Evolutionary conservation across 2,888 invertebrate species (phyloP), one percentile per base, ranked within the genome.

Genomic region (Leptura quadrifasciata): DNA sequence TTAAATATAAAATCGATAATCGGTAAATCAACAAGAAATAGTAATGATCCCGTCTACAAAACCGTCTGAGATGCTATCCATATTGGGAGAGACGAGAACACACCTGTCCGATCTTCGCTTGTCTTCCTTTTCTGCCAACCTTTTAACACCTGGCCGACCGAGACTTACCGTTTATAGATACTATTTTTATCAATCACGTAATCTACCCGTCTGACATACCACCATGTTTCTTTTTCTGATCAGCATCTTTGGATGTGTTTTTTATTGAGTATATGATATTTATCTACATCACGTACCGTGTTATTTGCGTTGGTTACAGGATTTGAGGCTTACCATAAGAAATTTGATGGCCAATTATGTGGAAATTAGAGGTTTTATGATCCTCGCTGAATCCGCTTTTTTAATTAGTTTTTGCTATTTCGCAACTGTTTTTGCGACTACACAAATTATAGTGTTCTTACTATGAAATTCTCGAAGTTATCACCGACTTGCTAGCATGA

Each of bases 1-100:
- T 79, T 79, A 65, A 79, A 79, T 79, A 79, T 55, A 76, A 74
- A 77, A 75, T 76, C 79, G 72, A 72, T 76, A 74, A 78, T 72
- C 74, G 68, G 74, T 76, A 76, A 67, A 76, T 76, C 72, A 61
- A 67, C 67, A 60, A 68, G 79, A 81, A 83, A 82, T 81, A 76
- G 76, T 79, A 77, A 76, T 74, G 77, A 74, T 77, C 78, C 58
- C 61, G 83, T 75, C 74, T 75, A 70, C 64, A 24, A 58, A 55
- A 55, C 60, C 64, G 70, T 75, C 74, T 75, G 70, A 64, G 57
- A 64, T 18, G 63, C 31, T 64, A 63, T 75, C 74, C 74, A 75
- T 75, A 70, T 75, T 64, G 70, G 74, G 74, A n/a, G 70, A 75
- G 74, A 64, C 64, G 61, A 12, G 64, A 75, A 70, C 74, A 74